Base-by-base conservation (phyloP, 64 coral and sea anemone species). In the Montipora sp. region DNA sequence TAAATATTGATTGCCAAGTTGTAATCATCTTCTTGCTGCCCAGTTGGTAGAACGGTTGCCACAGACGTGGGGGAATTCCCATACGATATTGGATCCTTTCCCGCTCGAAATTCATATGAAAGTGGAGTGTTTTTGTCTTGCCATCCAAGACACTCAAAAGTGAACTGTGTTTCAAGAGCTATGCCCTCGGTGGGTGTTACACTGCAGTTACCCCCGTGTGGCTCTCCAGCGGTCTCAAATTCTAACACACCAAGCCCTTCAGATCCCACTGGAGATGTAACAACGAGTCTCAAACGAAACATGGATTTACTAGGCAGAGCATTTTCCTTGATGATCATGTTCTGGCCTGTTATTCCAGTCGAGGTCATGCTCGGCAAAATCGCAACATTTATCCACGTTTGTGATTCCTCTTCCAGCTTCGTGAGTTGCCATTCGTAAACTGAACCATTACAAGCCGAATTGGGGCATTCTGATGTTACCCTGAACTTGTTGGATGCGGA, bases 401-500 rank as follows among this genome's bases (percentile, higher is more conserved):
- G 12, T 49, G 81, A 8, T 2, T 83, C 27, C 5, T 48, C 61
- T 7, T 84, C 63, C 4, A 68, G 2, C 16, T n/a, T 68, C 15
- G 14, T 70, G 11, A 84, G 46, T n/a, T 12, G 60, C 81, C 81
- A 84, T 49, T 20, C 18, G 7, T 84, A 84, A 68, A 70, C 61
- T 84, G 81, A 84, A 70, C 81, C 81, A 84, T 20, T 84, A 8
- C 81, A 84, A n/a, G 81, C 36, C 5, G 63, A 68, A 71, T 70
- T 84, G 43, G 9, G 61, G 21, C 81, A 84, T 48, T 84, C 81
- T 47, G 81, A 84, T 3, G 81, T 84, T 23, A 84, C 81, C 18
- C 81, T 59, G 45, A 84, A 20, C 45, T 84, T 84, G 43, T 84
- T 84, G 1, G 81, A 84, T 20, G 81, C 81, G 22, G 81, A 84